Percentiles rank a stretch among this genome's conserved stretches.
phyloP scores from a whole-genome alignment of 1,140 invertebrate genomes.

The Phortica variegata region DNA sequence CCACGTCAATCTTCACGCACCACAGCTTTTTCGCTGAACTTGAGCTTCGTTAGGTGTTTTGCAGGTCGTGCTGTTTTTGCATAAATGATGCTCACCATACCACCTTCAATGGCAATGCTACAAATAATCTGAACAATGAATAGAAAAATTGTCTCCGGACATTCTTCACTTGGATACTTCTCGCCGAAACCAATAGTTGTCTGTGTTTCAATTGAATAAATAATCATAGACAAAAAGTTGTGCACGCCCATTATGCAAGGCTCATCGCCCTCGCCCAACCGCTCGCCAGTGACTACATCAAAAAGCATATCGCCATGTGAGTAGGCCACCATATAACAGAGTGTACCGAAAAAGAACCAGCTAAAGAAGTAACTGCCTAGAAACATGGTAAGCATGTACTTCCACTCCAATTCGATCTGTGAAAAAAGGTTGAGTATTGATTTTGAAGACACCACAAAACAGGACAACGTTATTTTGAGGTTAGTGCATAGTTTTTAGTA shows the following conservation, averaged over 20 bases:
- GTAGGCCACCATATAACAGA: constrained; percentile 60
- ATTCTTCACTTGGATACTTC: constrained; percentile 79
- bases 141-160: constrained; percentile 79
- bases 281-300: constrained; percentile 33
- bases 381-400: constrained; percentile 62
- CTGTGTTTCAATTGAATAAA: constrained; percentile 66
- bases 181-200: constrained; percentile 71
- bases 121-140: constrained; percentile 63
- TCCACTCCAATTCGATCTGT: constrained; percentile 64
- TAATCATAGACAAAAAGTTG: constrained; percentile 62
- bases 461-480: too few species aligned
- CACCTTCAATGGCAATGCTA: constrained; percentile 62
- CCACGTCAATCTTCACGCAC: constrained; percentile 47
- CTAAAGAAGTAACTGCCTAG: constrained; percentile 59
- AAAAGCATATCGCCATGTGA: constrained; percentile 59
- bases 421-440: too few species aligned
- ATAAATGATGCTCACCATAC: constrained; percentile 63
- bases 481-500: too few species aligned
- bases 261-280: constrained; percentile 40
- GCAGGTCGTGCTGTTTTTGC: constrained; percentile 63
- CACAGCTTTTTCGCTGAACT: constrained; percentile 65
- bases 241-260: constrained; percentile 59
- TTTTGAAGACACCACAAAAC: constrained; percentile 5
- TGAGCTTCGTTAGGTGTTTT: constrained; percentile 58
- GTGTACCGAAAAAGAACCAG: constrained; percentile 61